phyloP scores from a whole-genome alignment of 1,140 invertebrate genomes.

The Coelopa frigida region DNA sequence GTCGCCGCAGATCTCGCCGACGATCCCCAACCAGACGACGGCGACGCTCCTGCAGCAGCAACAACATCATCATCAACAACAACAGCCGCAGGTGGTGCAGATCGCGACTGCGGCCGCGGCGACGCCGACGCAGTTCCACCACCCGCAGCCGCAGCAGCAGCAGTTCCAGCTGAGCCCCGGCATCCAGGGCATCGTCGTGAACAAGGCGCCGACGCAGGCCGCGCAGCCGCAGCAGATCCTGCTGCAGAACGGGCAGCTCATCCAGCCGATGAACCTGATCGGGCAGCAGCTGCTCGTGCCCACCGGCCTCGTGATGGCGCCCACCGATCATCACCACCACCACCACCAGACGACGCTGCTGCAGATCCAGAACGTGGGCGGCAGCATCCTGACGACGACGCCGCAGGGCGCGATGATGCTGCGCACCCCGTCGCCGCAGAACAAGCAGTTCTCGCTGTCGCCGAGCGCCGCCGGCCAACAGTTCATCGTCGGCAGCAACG shows the following conservation, averaged over 20 bases:
- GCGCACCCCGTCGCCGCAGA: constrained; percentile 60
- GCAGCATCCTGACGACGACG: constrained; percentile 25
- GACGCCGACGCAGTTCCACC: constrained; percentile 10
- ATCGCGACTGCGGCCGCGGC: constrained; percentile 11
- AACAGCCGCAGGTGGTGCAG: constrained; percentile 3
- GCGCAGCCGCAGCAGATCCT: constrained; percentile 67
- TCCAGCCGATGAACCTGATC: constrained; percentile 74
- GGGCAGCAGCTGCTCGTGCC: constrained; percentile 77
- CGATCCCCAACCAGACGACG: constrained; percentile 38
- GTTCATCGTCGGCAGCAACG: constrained; percentile 56
- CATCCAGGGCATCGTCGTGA: constrained; percentile 47
- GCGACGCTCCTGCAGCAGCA: constrained; percentile 28
- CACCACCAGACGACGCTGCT: constrained; percentile 59
- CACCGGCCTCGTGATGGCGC: constrained; percentile 67
- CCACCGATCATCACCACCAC: constrained; percentile 61
- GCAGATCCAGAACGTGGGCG: constrained; percentile 65
- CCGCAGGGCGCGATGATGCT: constrained; percentile 62
- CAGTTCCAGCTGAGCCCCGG: constrained; percentile 59
- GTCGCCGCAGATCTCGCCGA: constrained; percentile 42
- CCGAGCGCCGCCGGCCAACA: constrained; percentile 62
- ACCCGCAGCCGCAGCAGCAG: constrained; percentile 43
- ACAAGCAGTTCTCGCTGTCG: constrained; percentile 69
- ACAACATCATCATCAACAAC: constrained; percentile 14
- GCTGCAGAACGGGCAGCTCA: constrained; percentile 45
- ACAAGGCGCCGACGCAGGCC: constrained; percentile 56